Conservation (phyloP, 2,797 vertebrate genomes). For the Xenopus petersii region DNA sequence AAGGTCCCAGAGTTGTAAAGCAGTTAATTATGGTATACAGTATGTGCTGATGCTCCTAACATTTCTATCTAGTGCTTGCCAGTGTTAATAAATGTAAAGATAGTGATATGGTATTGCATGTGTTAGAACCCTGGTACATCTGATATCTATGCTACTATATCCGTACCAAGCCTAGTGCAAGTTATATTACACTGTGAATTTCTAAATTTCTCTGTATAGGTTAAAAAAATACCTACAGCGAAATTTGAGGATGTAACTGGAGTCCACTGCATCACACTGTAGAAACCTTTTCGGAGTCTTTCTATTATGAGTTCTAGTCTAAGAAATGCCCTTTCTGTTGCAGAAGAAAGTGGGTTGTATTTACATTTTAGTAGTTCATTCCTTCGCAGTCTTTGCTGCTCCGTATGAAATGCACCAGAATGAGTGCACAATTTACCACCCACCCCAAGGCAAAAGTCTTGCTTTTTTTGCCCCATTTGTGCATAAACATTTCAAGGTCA, state of each 20-base stretch:
- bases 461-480: too few species aligned
- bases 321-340: too few species aligned
- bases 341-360: too few species aligned
- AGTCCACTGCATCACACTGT: not conserved
- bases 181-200: slow-evolving; percentile 19
- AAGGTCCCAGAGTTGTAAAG: slow-evolving; percentile 19
- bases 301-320: too few species aligned
- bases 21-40: slow-evolving; percentile 18
- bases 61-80: slow-evolving; percentile 22
- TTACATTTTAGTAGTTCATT: too few species aligned
- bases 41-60: slow-evolving; percentile 23
- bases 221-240: slow-evolving; percentile 11
- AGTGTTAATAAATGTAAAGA: slow-evolving; percentile 27
- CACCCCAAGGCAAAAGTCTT: too few species aligned
- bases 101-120: slow-evolving; percentile 19
- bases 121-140: slow-evolving; percentile 6
- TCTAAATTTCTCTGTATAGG: slow-evolving; percentile 15
- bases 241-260: slow-evolving; percentile 7
- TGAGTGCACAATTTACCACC: too few species aligned
- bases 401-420: too few species aligned
- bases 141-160: slow-evolving; percentile 23
- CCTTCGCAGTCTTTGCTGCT: too few species aligned
- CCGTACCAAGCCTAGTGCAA: slow-evolving; percentile 11
- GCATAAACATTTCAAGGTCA: too few species aligned
- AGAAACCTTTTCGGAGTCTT: too few species aligned